phyloP scores from a whole-genome alignment of 2,113 vertebrate species.

The Hyperopisus bebe region DNA sequence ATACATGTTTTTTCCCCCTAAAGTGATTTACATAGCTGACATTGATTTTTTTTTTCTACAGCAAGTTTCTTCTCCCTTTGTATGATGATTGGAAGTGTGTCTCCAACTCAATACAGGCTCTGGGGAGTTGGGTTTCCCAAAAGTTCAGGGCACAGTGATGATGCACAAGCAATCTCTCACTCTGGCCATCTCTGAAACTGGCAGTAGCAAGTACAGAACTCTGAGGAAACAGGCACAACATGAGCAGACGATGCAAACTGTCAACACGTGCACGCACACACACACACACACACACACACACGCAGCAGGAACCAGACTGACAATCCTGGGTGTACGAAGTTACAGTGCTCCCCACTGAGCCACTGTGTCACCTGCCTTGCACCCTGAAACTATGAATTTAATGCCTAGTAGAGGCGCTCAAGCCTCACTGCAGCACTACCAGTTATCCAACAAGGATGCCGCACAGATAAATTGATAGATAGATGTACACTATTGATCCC shows the following conservation, averaged over 20 bases:
- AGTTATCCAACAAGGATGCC: neutral
- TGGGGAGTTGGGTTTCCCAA: neutral
- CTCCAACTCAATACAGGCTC: neutral
- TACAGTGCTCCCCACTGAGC: neutral
- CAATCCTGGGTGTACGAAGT: neutral
- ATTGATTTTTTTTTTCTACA: neutral
- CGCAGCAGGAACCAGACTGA: neutral
- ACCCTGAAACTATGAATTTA: neutral
- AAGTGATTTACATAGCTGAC: neutral
- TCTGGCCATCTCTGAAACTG: neutral
- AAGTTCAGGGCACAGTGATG: neutral
- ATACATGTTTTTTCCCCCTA: neutral
- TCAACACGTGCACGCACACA: neutral
- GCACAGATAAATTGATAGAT: neutral
- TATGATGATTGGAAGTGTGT: neutral
- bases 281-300: neutral
- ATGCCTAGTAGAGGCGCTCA: neutral
- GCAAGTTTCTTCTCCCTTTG: neutral
- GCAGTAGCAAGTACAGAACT: neutral
- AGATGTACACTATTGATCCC: neutral
- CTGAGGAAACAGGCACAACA: neutral
- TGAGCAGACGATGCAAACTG: neutral
- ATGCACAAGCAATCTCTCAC: neutral
- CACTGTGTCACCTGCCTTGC: neutral
- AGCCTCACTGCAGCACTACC: neutral